A percentile compares a stretch with the other conserved stretches of the same genome.
phyloP scores from a whole-genome alignment of 1,140 invertebrate genomes.

The Drosophila persimilis region DNA sequence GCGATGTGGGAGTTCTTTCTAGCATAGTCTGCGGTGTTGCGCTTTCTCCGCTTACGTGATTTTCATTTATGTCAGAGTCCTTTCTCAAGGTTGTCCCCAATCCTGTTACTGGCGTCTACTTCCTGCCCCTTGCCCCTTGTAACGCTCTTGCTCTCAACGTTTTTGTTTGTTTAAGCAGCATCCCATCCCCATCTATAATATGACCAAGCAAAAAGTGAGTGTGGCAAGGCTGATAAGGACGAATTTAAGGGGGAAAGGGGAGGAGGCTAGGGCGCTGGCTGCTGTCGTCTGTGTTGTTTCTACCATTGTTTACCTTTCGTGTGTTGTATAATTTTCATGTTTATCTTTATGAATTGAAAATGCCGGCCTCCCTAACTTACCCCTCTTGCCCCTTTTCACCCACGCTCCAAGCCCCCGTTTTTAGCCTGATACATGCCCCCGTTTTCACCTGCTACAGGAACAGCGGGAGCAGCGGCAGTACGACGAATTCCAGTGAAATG shows the following conservation, averaged over 20 bases:
- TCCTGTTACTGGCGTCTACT: no score
- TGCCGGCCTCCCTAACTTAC: constrained; percentile 4
- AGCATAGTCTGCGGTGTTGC: no score
- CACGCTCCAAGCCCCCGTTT: no score
- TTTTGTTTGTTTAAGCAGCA: no score
- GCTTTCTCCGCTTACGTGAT: no score
- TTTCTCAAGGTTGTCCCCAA: no score
- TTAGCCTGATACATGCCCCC: not conserved
- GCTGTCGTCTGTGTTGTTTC: no score
- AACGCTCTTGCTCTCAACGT: no score
- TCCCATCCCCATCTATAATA: no score
- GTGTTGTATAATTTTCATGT: constrained; percentile 40
- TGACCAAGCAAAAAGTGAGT: not conserved
- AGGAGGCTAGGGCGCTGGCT: not conserved
- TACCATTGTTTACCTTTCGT: constrained; percentile 15
- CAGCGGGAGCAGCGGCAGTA: not conserved
- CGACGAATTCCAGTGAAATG: constrained; percentile 67
- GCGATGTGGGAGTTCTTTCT: no score
- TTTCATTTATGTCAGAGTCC: no score
- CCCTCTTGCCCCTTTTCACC: constrained; percentile 4
- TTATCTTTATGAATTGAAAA: constrained; percentile 57
- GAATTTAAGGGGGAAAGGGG: not conserved
- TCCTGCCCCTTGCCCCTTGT: no score
- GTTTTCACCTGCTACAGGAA: constrained; percentile 17
- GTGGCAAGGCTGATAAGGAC: not conserved